These are phyloP conservation scores for Thunnus thynnus DNA, from an alignment of 2,113 vertebrate genomes.

Conservation along the genomic window DNA sequence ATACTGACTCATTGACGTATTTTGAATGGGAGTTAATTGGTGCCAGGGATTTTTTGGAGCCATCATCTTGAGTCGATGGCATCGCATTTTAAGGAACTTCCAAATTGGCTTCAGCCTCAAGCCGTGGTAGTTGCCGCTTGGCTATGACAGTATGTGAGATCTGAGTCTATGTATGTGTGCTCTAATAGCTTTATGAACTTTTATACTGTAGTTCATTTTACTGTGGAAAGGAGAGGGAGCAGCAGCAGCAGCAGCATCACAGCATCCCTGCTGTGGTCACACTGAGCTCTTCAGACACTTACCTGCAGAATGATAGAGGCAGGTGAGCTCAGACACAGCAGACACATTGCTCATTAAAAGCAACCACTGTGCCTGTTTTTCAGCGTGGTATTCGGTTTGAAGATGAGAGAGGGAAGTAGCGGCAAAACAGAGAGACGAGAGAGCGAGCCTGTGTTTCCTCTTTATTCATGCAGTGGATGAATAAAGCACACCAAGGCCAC, in stretches of 20 bases:
- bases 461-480: constrained; percentile 63
- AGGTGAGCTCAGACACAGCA: constrained; percentile 4
- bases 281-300: constrained; percentile 26
- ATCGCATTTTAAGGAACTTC: too few species aligned
- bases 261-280: constrained; percentile 38
- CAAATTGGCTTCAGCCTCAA: too few species aligned
- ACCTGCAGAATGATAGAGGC: constrained; percentile 19
- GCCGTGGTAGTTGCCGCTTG: too few species aligned
- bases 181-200: constrained; percentile 2
- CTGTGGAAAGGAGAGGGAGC: not conserved
- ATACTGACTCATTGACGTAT: too few species aligned
- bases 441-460: constrained; percentile 20
- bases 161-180: not conserved
- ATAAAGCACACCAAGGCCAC: constrained; percentile 62
- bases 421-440: not conserved
- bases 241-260: constrained; percentile 9
- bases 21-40: too few species aligned
- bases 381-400: not conserved
- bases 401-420: constrained; percentile 9
- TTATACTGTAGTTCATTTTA: constrained; percentile 9
- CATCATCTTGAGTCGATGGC: too few species aligned
- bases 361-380: constrained; percentile 1
- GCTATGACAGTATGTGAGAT: not conserved
- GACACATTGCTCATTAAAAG: constrained; percentile 26
- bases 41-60: too few species aligned